Conservation (phyloP, 2,888 invertebrate genomes). For the Ectropis crepuscularia region DNA sequence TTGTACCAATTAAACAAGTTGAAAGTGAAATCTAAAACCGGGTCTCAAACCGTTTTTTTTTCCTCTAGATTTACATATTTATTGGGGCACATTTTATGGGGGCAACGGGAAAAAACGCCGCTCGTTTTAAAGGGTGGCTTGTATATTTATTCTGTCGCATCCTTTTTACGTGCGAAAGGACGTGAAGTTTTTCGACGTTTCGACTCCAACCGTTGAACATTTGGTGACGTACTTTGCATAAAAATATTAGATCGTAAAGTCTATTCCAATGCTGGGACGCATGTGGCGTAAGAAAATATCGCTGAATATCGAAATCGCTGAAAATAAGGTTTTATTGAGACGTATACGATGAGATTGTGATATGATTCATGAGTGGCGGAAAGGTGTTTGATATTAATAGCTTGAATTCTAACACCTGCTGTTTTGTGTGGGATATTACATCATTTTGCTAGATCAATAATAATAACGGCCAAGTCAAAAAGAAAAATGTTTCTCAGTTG, state of each 20-base stretch:
- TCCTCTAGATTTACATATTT: slow-evolving; percentile 83
- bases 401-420: slow-evolving; percentile 57
- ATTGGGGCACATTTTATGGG: slow-evolving; percentile 84
- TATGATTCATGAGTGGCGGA: slow-evolving; percentile 65
- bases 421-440: background rate
- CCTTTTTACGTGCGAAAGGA: slow-evolving; percentile 83
- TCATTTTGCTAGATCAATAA: background rate
- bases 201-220: slow-evolving; percentile 74
- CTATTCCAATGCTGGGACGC: slow-evolving; percentile 69
- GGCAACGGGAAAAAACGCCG: slow-evolving; percentile 76
- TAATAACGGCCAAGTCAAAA: too few relatives aligned
- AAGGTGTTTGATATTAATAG: slow-evolving; percentile 48
- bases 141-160: slow-evolving; percentile 85
- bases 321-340: slow-evolving; percentile 71
- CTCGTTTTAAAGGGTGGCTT: slow-evolving; percentile 83
- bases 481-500: too few relatives aligned
- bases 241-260: slow-evolving; percentile 83
- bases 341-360: slow-evolving; percentile 63
- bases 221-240: slow-evolving; percentile 84
- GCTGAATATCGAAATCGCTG: slow-evolving; percentile 73
- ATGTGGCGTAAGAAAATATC: slow-evolving; percentile 74
- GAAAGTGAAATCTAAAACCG: slow-evolving; percentile 74
- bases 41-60: slow-evolving; percentile 63
- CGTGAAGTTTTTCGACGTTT: slow-evolving; percentile 78
- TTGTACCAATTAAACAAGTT: slow-evolving; percentile 77